phyloP scores from a whole-genome alignment of 2,888 invertebrate genomes.

The Chaetogeoica ovagalla region DNA sequence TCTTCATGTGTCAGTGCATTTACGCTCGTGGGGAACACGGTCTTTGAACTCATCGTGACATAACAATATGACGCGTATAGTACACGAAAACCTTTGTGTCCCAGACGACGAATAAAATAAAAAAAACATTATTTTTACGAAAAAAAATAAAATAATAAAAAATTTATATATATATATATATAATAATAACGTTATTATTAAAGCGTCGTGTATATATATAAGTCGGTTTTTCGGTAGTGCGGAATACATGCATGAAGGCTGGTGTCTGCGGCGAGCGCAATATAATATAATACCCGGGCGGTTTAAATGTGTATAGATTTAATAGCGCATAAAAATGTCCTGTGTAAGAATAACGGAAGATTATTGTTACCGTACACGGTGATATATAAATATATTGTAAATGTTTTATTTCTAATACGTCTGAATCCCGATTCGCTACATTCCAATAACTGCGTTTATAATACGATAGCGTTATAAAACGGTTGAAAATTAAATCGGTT shows the following conservation, averaged over 20 bases:
- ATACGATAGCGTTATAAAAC: too few species aligned
- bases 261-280: too few species aligned
- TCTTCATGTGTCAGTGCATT: background rate
- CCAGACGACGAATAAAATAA: background rate
- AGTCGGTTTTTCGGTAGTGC: too few species aligned
- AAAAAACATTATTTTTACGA: background rate
- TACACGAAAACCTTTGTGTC: background rate
- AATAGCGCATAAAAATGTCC: slow-evolving; percentile 3
- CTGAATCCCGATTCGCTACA: too few species aligned
- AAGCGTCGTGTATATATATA: too few species aligned
- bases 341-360: background rate
- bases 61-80: background rate
- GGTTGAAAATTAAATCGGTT: too few species aligned
- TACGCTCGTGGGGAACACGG: background rate
- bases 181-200: too few species aligned
- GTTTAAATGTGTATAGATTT: background rate
- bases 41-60: background rate
- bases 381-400: too few species aligned
- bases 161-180: background rate
- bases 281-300: background rate
- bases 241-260: too few species aligned
- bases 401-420: too few species aligned
- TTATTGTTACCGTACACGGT: background rate
- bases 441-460: too few species aligned
- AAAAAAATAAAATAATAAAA: too few species aligned